Evolutionary conservation across 92 coral and sea anemone species (phyloP).

Genomic region (Galaxea fascicularis): DNA sequence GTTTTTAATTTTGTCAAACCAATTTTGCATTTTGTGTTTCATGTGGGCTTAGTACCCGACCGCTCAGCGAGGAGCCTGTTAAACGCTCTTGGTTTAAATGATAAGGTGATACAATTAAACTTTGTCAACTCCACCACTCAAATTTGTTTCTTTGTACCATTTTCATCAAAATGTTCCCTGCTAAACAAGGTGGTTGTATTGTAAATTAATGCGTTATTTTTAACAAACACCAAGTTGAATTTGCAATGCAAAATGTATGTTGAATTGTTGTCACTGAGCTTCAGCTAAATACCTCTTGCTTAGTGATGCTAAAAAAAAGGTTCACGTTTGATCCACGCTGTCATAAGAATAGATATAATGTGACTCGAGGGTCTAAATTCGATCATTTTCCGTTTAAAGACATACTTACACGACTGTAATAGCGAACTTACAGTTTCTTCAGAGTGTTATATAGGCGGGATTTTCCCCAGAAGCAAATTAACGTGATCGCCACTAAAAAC

Average conservation of each 20-base stretch:
- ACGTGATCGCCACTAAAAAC: constrained; percentile 13
- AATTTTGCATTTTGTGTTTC: not conserved
- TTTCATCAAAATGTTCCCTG: not conserved
- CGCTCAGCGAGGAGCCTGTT: no score
- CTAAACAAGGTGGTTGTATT: not conserved
- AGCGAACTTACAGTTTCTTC: not conserved
- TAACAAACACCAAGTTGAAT: not conserved
- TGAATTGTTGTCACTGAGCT: not conserved
- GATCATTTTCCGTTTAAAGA: not conserved
- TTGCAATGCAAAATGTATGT: constrained; percentile 46
- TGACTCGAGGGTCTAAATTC: not conserved
- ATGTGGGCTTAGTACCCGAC: not conserved
- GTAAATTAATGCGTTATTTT: not conserved
- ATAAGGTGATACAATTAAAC: not conserved
- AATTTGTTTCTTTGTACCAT: not conserved
- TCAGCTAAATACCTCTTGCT: not conserved
- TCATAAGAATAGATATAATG: no score
- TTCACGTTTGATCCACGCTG: no score
- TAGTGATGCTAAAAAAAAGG: no score
- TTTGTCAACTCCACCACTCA: not conserved
- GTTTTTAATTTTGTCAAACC: not conserved
- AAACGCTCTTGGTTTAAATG: no score
- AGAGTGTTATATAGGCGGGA: constrained; percentile 3
- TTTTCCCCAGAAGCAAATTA: not conserved
- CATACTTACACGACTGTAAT: not conserved